Percentiles rank a stretch among this genome's conserved stretches.
phyloP scores from a whole-genome alignment of 2,888 invertebrate genomes.

The Caenorhabditis afra region DNA sequence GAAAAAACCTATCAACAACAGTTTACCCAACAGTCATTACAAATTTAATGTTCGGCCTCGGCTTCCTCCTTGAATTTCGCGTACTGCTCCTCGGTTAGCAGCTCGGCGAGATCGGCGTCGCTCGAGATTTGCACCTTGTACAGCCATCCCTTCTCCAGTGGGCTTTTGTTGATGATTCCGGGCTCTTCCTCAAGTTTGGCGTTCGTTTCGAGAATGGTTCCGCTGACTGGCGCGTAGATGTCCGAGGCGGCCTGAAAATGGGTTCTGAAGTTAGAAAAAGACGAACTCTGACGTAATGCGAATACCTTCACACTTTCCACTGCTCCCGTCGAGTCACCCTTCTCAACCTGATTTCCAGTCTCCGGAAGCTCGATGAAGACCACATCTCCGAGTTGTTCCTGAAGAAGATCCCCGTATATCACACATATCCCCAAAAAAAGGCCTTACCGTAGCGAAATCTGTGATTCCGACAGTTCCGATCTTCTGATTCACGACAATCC shows the following conservation, averaged over 20 bases:
- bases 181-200: constrained; percentile 89
- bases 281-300: neutral
- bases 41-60: too few species aligned
- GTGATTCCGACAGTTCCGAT: constrained; percentile 94
- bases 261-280: neutral
- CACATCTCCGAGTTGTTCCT: constrained; percentile 95
- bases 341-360: constrained; percentile 83
- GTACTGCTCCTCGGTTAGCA: constrained; percentile 84
- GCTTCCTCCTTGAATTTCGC: constrained; percentile 85
- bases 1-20: too few species aligned
- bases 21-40: too few species aligned
- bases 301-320: constrained; percentile 89
- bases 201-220: constrained; percentile 91
- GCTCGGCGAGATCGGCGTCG: constrained; percentile 67
- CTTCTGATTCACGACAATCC: constrained; percentile 86
- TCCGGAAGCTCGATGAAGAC: constrained; percentile 96
- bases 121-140: constrained; percentile 88
- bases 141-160: constrained; percentile 95
- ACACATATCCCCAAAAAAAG: too few species aligned
- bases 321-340: constrained; percentile 91
- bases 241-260: constrained; percentile 92
- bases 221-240: constrained; percentile 92
- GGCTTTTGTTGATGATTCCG: constrained; percentile 90
- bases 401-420: constrained; percentile 61
- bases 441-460: constrained; percentile 88